A percentile compares a stretch with the other conserved stretches of the same genome.
These are phyloP conservation scores for Pseudochromis fuscus DNA, from an alignment of 2,797 vertebrate genomes.

Conservation along the genomic window DNA sequence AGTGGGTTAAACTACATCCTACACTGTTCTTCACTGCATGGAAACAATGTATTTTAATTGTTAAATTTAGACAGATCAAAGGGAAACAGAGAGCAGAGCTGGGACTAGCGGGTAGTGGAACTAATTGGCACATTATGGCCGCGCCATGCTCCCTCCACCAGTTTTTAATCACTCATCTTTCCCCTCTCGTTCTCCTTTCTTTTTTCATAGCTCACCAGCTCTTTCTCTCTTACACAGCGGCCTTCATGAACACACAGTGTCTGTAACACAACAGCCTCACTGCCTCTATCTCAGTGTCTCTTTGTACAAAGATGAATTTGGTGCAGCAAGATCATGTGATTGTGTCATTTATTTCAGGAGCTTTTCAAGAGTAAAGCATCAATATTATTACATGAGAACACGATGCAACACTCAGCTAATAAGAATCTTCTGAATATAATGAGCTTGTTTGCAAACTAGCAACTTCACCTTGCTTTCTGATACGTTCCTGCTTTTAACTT, in stretches of 20 bases:
- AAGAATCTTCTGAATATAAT: too few species aligned
- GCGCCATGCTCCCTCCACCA: slow-evolving; percentile 23
- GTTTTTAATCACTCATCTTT: slow-evolving; percentile 37
- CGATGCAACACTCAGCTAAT: neutral
- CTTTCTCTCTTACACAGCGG: neutral
- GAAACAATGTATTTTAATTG: slow-evolving; percentile 53
- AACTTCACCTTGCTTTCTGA: too few species aligned
- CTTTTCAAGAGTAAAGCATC: neutral
- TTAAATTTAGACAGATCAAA: slow-evolving; percentile 63
- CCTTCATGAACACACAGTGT: slow-evolving; percentile 25
- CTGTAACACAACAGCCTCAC: slow-evolving; percentile 13
- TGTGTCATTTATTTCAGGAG: slow-evolving; percentile 1
- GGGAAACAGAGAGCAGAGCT: slow-evolving; percentile 36
- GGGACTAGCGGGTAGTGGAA: slow-evolving; percentile 48
- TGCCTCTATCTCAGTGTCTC: neutral
- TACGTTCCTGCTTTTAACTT: too few species aligned
- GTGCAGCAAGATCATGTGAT: slow-evolving; percentile 24
- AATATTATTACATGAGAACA: neutral
- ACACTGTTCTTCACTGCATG: slow-evolving; percentile 16
- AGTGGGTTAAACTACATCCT: slow-evolving; percentile 6
- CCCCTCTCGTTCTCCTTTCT: slow-evolving; percentile 6
- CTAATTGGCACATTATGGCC: slow-evolving; percentile 59
- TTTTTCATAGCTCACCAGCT: neutral
- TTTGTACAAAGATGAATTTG: slow-evolving; percentile 1
- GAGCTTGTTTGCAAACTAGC: too few species aligned